phyloP scores from a whole-genome alignment of 2,888 invertebrate species.

The Heliconius aoede region DNA sequence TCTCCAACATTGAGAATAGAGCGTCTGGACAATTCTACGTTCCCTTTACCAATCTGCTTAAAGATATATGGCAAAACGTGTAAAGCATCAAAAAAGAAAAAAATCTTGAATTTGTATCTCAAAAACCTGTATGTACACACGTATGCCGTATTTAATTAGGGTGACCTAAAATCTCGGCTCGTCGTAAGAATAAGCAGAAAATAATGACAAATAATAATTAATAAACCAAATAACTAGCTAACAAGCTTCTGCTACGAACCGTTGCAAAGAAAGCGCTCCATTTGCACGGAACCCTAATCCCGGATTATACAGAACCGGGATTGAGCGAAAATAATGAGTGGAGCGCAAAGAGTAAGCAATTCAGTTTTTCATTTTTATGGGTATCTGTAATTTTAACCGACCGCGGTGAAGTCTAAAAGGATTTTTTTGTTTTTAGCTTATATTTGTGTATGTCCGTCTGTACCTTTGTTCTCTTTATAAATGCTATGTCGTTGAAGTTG shows the following conservation, averaged over 20 bases:
- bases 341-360: slow-evolving; percentile 16
- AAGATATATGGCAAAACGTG: no score
- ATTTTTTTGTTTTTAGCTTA: no score
- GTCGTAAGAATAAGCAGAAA: slow-evolving; percentile 15
- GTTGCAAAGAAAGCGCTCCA: slow-evolving; percentile 46
- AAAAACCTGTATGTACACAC: not conserved
- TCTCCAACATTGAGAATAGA: no score
- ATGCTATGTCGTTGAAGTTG: no score
- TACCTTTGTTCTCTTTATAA: no score
- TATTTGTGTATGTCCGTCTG: no score
- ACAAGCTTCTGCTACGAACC: slow-evolving; percentile 40
- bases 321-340: slow-evolving; percentile 47
- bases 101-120: not conserved
- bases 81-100: no score
- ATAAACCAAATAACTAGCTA: slow-evolving; percentile 30
- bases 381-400: not conserved
- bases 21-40: no score
- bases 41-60: no score
- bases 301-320: slow-evolving; percentile 46
- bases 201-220: slow-evolving; percentile 27
- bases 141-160: slow-evolving; percentile 7
- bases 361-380: not conserved
- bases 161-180: slow-evolving; percentile 21
- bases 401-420: no score
- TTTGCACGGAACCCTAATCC: slow-evolving; percentile 47